These are phyloP conservation scores for Cyprinodon tularosa DNA, from an alignment of 2,113 vertebrate species.

Conservation along the genomic window DNA sequence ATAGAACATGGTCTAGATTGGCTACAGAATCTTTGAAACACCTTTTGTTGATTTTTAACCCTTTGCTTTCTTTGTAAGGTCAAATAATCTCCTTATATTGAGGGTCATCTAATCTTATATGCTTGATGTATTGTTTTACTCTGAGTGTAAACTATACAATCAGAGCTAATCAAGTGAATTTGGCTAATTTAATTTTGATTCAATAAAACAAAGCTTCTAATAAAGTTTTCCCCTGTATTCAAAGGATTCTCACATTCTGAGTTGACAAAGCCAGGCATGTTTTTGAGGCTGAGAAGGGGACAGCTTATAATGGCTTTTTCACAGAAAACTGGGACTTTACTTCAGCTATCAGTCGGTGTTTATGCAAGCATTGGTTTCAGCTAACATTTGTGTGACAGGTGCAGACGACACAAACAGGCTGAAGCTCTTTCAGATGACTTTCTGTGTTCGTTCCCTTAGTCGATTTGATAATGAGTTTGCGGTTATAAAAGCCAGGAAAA, in stretches of 20 bases:
- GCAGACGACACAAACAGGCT: neutral
- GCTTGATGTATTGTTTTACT: neutral
- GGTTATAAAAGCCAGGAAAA: neutral
- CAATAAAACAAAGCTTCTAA: neutral
- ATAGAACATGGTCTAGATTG: too few species aligned
- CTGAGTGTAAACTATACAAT: neutral
- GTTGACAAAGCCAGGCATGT: neutral
- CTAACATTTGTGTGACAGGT: neutral
- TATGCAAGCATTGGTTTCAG: neutral
- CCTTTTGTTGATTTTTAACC: too few species aligned
- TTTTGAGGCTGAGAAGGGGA: neutral
- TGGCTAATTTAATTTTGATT: neutral
- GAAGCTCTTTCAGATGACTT: neutral
- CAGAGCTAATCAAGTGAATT: neutral
- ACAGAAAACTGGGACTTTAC: neutral
- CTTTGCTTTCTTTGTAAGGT: too few species aligned
- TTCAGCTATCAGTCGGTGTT: neutral
- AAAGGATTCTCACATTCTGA: neutral
- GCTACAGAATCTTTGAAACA: too few species aligned
- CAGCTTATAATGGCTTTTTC: neutral
- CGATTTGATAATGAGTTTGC: neutral
- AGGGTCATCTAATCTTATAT: too few species aligned
- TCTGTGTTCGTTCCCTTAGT: neutral
- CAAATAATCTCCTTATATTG: too few species aligned
- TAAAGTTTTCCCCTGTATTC: neutral